Evolutionary conservation across 2,113 vertebrate genomes (phyloP), one percentile per base, ranked within the genome.

Genomic region (Delphinapterus leucas): DNA sequence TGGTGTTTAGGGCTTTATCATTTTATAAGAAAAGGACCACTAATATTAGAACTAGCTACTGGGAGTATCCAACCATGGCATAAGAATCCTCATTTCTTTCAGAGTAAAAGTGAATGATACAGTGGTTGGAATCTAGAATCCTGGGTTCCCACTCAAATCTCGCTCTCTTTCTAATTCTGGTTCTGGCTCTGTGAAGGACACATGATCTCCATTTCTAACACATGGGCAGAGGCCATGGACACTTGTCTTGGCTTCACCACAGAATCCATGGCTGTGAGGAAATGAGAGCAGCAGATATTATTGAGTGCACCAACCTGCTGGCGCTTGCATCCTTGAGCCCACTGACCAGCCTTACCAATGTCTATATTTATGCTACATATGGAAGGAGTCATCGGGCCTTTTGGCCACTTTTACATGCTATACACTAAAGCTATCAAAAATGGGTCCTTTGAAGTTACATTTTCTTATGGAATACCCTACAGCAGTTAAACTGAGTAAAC

Each of bases 11-110:
- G 70, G 38, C 9, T 28, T 86, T 91, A 87, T 68, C 38, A 93
- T 95, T 94, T 96, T 76, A 58, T 90, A 82, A 84, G 38, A 81
- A 95, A 96, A 73, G 58, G 41, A 95, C n/a, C 33, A 76, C 33
- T 92, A 70, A 80, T 31, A 49, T 74, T 49, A 81, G 53, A 91
- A 73, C 18, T 20, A 63, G 25, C 61, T 82, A 85, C 38, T 81
- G 21, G 60, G 10, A 91, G n/a, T n/a, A 85, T 58, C 53, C 73
- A 97, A 15, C 14, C 14, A 65, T 7, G n/a, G 31, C 26, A 81
- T 8, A 73, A 71, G 60, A 97, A 81, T 76, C 67, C 68, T 70
- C 71, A 88, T 55, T 94, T 93, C 44, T 93, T 97, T 82, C 36
- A 61, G 25, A 88, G 17, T 49, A 67, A 86, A 94, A 67, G 31